phyloP scores from a whole-genome alignment of 2,113 vertebrate species.

The Carollia perspicillata region DNA sequence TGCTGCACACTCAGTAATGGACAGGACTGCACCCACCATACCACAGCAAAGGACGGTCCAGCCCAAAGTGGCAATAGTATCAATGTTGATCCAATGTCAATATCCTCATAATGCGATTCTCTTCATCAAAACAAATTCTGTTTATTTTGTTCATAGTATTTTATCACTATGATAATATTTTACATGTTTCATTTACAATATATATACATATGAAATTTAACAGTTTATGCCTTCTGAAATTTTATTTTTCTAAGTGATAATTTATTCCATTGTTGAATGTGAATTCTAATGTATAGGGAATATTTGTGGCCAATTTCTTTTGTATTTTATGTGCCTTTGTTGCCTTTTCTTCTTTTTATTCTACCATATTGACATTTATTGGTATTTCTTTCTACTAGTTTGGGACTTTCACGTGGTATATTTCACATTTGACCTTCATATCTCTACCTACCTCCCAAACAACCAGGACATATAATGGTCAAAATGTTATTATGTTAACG shows the following conservation, averaged over 20 bases:
- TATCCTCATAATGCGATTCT: background rate
- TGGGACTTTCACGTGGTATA: background rate
- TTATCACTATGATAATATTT: background rate
- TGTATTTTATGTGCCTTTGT: background rate
- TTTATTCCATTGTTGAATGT: background rate
- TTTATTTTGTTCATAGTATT: background rate
- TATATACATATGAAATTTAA: background rate
- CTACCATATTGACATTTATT: background rate
- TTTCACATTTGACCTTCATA: background rate
- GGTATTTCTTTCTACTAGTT: background rate
- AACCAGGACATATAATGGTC: background rate
- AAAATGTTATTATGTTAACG: background rate
- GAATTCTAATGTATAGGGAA: background rate
- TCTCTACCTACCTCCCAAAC: background rate
- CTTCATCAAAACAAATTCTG: background rate
- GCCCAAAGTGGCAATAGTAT: background rate
- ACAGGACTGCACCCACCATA: accelerated
- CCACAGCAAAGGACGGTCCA: background rate
- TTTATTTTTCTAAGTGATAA: background rate
- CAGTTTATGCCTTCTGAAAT: background rate
- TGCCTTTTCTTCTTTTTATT: background rate
- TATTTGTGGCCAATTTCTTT: background rate
- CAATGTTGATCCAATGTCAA: background rate
- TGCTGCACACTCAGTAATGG: background rate
- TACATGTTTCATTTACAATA: background rate